A percentile compares a stretch with the other conserved stretches of the same genome.
phyloP scores from a whole-genome alignment of 2,113 vertebrate species.

The Elaphurus davidianus region DNA sequence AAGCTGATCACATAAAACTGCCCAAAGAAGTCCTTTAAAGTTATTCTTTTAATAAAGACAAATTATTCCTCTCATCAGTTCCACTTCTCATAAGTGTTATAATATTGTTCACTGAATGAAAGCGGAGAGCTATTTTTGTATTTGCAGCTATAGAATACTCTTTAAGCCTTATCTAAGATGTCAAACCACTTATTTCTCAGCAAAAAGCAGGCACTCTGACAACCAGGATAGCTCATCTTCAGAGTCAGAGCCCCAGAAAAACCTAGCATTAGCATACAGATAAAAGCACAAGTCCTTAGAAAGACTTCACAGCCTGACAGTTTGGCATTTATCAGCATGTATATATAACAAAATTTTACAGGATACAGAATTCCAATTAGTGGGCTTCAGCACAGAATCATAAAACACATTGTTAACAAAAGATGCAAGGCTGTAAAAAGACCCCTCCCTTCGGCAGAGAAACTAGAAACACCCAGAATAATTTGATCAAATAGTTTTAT shows the following conservation, averaged over 20 bases:
- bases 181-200: constrained; percentile 4
- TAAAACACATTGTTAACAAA: neutral
- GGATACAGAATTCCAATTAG: neutral
- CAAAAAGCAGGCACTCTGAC: neutral
- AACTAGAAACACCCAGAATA: neutral
- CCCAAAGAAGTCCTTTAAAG: neutral
- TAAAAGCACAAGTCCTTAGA: neutral
- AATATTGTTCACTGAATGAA: neutral
- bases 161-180: constrained; percentile 17
- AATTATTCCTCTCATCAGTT: neutral
- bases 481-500: neutral
- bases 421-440: neutral
- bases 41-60: constrained; percentile 10
- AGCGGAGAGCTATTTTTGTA: neutral
- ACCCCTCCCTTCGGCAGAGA: neutral
- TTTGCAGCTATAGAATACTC: neutral
- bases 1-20: neutral
- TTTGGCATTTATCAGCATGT: neutral
- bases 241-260: neutral
- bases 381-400: neutral
- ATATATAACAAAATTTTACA: constrained; percentile 18
- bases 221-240: neutral
- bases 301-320: neutral
- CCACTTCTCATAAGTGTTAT: neutral
- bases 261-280: neutral